Conservation (phyloP, 2,113 vertebrate genomes). For the Phodopus roborovskii region DNA sequence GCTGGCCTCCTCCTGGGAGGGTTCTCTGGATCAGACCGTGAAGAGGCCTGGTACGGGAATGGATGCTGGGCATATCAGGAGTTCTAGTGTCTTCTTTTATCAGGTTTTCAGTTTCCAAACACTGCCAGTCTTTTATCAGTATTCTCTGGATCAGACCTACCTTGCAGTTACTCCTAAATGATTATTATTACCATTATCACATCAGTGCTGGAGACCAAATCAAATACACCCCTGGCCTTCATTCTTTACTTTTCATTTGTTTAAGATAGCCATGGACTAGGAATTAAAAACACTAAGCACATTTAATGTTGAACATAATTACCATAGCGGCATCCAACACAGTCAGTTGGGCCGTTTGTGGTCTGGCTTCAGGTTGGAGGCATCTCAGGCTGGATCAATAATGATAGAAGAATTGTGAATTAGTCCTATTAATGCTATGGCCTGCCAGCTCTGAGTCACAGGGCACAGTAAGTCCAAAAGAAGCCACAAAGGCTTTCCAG, state of each 20-base stretch:
- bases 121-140: neutral
- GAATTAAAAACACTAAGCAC: neutral
- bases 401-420: neutral
- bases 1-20: neutral
- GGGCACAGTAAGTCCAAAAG: neutral
- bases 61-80: neutral
- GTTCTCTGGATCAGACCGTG: neutral
- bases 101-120: neutral
- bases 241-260: neutral
- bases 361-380: neutral
- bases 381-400: neutral
- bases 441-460: neutral
- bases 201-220: neutral
- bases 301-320: neutral
- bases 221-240: neutral
- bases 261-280: constrained; percentile 26
- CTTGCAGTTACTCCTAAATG: neutral
- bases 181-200: neutral
- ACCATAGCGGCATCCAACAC: neutral
- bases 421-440: neutral
- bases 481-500: neutral
- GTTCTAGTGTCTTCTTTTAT: neutral
- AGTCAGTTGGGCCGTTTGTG: neutral
- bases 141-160: neutral
- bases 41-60: neutral